phyloP scores from a whole-genome alignment of 2,113 vertebrate species.

The Fulmarus glacialis region DNA sequence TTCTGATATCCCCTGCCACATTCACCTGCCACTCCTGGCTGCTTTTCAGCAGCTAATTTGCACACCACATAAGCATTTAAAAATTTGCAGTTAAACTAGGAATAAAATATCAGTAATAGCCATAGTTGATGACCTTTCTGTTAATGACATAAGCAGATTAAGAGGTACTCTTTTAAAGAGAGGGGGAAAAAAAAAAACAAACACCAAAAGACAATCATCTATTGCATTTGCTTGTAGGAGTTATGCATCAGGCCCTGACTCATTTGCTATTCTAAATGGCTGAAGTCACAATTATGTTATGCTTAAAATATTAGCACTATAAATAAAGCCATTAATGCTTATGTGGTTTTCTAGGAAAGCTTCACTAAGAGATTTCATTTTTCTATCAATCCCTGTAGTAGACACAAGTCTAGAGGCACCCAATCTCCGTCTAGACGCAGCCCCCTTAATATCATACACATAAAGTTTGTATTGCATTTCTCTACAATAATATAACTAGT shows the following conservation, averaged over 20 bases:
- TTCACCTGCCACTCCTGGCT: slow-evolving; percentile 66
- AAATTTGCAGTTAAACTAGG: slow-evolving; percentile 53
- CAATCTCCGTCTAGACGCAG: neutral
- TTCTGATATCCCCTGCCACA: slow-evolving; percentile 54
- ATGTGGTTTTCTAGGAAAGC: slow-evolving; percentile 28
- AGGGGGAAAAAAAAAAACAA: neutral
- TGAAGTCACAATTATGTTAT: slow-evolving; percentile 26
- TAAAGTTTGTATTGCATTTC: neutral
- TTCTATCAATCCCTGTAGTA: neutral
- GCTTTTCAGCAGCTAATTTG: slow-evolving; percentile 69
- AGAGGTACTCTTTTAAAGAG: neutral
- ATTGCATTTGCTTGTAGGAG: neutral
- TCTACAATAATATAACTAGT: neutral
- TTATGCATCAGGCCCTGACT: neutral
- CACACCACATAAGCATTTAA: slow-evolving; percentile 55
- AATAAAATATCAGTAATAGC: slow-evolving; percentile 37
- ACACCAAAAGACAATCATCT: neutral
- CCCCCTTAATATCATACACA: neutral
- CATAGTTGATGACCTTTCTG: slow-evolving; percentile 31
- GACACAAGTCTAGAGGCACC: neutral
- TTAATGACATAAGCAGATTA: neutral
- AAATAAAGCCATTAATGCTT: slow-evolving; percentile 36
- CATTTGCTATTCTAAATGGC: slow-evolving; percentile 10
- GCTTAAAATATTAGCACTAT: neutral
- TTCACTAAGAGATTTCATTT: slow-evolving; percentile 12